A percentile compares a stretch with the other conserved stretches of the same genome.
Conservation (phyloP, 2,888 invertebrate genomes). For the Callyntrura guangdongensis region DNA sequence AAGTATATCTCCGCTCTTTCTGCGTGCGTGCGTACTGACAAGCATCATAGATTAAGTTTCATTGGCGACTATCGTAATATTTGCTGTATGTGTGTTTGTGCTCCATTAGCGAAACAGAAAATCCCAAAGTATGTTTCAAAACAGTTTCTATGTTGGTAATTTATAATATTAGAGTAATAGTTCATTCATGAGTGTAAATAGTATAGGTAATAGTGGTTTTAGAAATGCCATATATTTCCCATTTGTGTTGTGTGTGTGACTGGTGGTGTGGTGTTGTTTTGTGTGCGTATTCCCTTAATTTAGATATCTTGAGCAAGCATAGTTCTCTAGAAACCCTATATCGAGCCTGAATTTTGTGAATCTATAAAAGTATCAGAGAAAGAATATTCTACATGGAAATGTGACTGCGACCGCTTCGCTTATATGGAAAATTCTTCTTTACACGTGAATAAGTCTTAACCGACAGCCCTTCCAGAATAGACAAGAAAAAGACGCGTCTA, state of each 20-base stretch:
- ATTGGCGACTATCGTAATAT: not conserved
- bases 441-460: too few species aligned
- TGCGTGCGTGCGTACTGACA: not conserved
- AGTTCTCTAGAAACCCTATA: not conserved
- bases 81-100: constrained; percentile 4
- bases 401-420: too few species aligned
- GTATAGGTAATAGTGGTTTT: not conserved
- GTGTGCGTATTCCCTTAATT: not conserved
- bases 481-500: too few species aligned
- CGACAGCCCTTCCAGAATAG: too few species aligned
- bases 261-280: not conserved
- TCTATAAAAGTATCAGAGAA: too few species aligned
- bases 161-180: not conserved
- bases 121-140: not conserved
- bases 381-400: too few species aligned
- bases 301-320: not conserved
- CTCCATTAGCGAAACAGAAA: not conserved
- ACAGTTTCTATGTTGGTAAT: not conserved
- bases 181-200: not conserved
- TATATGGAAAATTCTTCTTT: too few species aligned
- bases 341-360: too few species aligned
- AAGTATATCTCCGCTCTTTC: not conserved
- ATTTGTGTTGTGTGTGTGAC: not conserved
- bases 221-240: not conserved
- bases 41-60: constrained; percentile 11